Evolutionary conservation across 2,888 invertebrate genomes (phyloP), one percentile per base, ranked within the genome.

Genomic region (Liopterus haemorrhoidalis): DNA sequence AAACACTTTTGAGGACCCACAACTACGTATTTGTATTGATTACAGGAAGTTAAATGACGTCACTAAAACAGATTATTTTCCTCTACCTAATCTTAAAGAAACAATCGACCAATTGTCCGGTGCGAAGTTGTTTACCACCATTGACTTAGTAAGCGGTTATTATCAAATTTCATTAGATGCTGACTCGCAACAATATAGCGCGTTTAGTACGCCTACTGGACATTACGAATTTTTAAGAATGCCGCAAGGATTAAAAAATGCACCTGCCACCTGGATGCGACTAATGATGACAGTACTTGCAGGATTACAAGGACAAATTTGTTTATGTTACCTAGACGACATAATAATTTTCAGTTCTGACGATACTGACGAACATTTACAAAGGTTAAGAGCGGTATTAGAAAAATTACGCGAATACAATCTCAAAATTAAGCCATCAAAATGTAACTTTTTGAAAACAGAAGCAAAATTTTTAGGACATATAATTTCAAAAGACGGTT

Each of bases 111-210:
- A 49, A 20, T 44, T 40, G 36, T 18, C 18, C 37, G 28, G 50
- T 19, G 35, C 40, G 9, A 32, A 44, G 38, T 52, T 33, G 39
- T 52, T 52, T 12, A 36, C 50, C 11, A 46, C 38, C 33, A 19
- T 50, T 8, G 50, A 53, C 35, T 40, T 47, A 28, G 50, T 50
- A 25, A 46, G 44, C 11, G 52, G 51, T 3, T 53, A 50, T 39
- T 53, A 50, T 50, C 46, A 49, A 18, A 51, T 53, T 20, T 48
- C 49, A 22, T 11, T 53, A 9, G 32, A 49, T 2, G 25, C 12
- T 4, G 25, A 50, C 39, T 51, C 48, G 33, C 51, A 44, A 50
- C 28, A 50, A 6, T 49, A 53, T 27, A 37, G 40, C 0, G 41
- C 33, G 3, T 33, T 41, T 5, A 30, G 28, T 20, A 41, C 41